Percentiles rank a stretch among this genome's conserved stretches.
Evolutionary conservation across 1,140 invertebrate species (phyloP).

Genomic region (Eubasilissa regina): DNA sequence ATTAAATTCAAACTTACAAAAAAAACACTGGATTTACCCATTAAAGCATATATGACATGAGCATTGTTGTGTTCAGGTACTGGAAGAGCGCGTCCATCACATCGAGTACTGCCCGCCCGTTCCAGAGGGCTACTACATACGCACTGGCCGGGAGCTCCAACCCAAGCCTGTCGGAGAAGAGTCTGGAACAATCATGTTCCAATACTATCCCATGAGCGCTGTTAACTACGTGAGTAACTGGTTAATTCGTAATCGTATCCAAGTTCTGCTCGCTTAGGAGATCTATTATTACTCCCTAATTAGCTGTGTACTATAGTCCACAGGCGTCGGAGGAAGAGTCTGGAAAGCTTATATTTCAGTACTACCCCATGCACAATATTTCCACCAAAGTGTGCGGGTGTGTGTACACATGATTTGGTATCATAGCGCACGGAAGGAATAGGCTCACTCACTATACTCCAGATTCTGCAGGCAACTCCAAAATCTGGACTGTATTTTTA

Average conservation of each 20-base stretch:
- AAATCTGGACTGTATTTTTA: too few relatives aligned
- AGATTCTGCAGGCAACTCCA: too few relatives aligned
- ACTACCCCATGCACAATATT: too few relatives aligned
- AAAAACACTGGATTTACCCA: too few relatives aligned
- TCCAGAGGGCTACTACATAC: constrained; percentile 86
- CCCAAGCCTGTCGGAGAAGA: constrained; percentile 90
- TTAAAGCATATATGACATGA: too few relatives aligned
- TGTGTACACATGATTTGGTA: too few relatives aligned
- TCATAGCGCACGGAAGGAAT: too few relatives aligned
- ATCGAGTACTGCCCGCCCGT: constrained; percentile 80
- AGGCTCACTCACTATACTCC: too few relatives aligned
- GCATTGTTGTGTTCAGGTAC: constrained; percentile 75
- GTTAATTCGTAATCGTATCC: neutral
- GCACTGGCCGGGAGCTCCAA: constrained; percentile 84
- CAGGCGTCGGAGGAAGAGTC: constrained; percentile 88
- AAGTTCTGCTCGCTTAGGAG: too few relatives aligned
- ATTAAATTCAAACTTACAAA: too few relatives aligned
- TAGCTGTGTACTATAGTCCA: constrained; percentile 85
- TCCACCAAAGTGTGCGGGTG: too few relatives aligned
- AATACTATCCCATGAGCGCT: constrained; percentile 88
- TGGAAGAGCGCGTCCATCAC: constrained; percentile 85
- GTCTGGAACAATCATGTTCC: constrained; percentile 87
- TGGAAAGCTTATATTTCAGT: constrained; percentile 88
- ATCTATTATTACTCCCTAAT: constrained; percentile 83
- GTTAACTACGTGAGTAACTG: constrained; percentile 89